Conservation (phyloP, 1,140 invertebrate species). For the Danaus plexippus region DNA sequence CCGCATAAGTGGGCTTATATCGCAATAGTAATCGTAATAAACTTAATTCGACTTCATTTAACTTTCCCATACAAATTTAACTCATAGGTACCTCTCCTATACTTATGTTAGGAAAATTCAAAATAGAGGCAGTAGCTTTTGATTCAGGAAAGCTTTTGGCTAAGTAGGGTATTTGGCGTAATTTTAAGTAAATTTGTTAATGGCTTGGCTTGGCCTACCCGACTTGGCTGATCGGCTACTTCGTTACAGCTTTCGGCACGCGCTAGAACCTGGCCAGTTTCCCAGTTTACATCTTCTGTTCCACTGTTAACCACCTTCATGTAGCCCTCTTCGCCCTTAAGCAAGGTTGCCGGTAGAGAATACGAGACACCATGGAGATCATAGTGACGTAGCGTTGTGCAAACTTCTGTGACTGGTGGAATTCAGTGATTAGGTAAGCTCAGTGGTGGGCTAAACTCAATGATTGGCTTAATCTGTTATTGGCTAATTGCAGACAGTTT, state of each 20-base stretch:
- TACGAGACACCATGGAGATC: conserved; percentile 13
- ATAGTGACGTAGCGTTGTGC: conserved; percentile 9
- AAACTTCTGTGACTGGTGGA: no score
- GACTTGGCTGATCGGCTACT: background rate
- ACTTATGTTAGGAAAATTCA: no score
- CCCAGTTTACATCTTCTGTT: conserved; percentile 3
- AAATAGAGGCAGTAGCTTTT: background rate
- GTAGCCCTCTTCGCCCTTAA: conserved; percentile 10
- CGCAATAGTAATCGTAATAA: no score
- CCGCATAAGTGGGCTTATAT: no score
- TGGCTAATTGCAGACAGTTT: no score
- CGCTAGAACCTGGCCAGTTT: conserved; percentile 3
- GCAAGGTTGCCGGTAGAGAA: conserved; percentile 12
- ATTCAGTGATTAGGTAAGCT: no score
- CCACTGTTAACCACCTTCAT: conserved; percentile 15
- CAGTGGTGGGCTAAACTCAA: no score
- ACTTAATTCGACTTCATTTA: no score
- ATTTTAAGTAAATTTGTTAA: background rate
- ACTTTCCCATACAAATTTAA: no score
- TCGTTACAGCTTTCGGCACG: conserved; percentile 9
- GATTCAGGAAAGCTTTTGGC: background rate
- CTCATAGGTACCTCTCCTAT: no score
- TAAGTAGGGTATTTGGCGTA: background rate
- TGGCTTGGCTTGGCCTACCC: background rate
- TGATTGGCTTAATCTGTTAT: no score